Percentiles rank a stretch among this genome's conserved stretches.
These are phyloP conservation scores for Carollia perspicillata DNA, from an alignment of 2,113 vertebrate genomes.

Conservation along the genomic window DNA sequence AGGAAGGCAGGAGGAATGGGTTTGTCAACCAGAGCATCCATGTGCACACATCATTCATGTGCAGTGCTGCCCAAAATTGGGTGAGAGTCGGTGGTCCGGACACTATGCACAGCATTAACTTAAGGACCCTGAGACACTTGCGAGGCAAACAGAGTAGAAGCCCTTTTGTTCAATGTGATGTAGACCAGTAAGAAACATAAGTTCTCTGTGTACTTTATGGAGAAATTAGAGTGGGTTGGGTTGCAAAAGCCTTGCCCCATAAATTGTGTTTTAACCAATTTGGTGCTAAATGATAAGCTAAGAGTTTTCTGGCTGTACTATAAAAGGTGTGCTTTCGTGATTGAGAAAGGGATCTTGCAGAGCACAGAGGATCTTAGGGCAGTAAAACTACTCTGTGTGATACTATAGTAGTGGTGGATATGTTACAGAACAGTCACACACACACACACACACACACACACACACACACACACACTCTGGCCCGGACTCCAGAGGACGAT, in stretches of 20 bases:
- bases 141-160: neutral
- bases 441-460: too few relatives aligned
- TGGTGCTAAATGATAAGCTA: neutral
- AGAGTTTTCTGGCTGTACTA: neutral
- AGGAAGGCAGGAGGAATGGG: neutral
- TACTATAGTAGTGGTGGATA: neutral
- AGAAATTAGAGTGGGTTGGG: neutral
- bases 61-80: neutral
- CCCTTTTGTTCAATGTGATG: neutral
- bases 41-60: neutral
- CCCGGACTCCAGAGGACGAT: too few relatives aligned
- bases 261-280: neutral
- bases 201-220: neutral
- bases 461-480: too few relatives aligned
- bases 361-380: neutral
- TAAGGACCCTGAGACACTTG: neutral
- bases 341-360: neutral
- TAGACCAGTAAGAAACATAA: neutral
- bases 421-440: too few relatives aligned
- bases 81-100: neutral
- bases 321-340: neutral
- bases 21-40: neutral
- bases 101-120: neutral
- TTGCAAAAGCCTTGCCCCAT: neutral
- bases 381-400: neutral